phyloP scores from a whole-genome alignment of 1,140 invertebrate genomes.

The Globodera rostochiensis region DNA sequence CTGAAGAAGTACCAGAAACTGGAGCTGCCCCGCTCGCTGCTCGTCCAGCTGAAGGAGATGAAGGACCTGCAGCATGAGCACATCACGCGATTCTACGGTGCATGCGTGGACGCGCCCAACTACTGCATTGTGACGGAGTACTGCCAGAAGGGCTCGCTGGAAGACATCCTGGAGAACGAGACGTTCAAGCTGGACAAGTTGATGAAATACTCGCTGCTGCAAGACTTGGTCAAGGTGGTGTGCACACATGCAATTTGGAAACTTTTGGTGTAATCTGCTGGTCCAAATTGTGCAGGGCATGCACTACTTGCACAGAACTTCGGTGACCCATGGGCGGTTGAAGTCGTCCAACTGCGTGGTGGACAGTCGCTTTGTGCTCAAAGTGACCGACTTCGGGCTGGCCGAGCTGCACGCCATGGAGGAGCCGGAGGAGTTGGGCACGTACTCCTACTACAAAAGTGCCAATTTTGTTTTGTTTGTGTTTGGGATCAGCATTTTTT shows the following conservation, averaged over 20 bases:
- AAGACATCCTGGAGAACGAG: conserved; percentile 89
- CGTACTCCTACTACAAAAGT: conserved; percentile 89
- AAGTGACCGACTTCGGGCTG: conserved; percentile 94
- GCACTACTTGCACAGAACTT: conserved; percentile 82
- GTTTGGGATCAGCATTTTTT: no score
- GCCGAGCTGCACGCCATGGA: conserved; percentile 71
- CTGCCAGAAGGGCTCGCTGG: conserved; percentile 74
- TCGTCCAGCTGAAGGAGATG: conserved; percentile 90
- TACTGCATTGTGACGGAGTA: conserved; percentile 87
- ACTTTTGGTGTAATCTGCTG: neutral
- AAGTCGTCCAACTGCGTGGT: conserved; percentile 98
- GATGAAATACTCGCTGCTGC: conserved; percentile 88
- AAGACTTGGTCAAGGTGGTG: conserved; percentile 81
- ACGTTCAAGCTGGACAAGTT: conserved; percentile 88
- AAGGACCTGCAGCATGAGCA: conserved; percentile 94
- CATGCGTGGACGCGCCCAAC: conserved; percentile 81
- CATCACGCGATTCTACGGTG: conserved; percentile 83
- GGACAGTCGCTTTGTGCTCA: conserved; percentile 92
- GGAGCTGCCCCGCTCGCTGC: conserved; percentile 80
- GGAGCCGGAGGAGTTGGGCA: conserved; percentile 77
- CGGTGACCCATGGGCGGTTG: conserved; percentile 88
- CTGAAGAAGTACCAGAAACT: conserved; percentile 71
- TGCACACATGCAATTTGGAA: neutral
- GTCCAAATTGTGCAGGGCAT: conserved; percentile 75
- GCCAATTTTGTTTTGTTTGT: conserved; percentile 20